phyloP scores from a whole-genome alignment of 2,113 vertebrate species.

The Typhlomys cinereus region DNA sequence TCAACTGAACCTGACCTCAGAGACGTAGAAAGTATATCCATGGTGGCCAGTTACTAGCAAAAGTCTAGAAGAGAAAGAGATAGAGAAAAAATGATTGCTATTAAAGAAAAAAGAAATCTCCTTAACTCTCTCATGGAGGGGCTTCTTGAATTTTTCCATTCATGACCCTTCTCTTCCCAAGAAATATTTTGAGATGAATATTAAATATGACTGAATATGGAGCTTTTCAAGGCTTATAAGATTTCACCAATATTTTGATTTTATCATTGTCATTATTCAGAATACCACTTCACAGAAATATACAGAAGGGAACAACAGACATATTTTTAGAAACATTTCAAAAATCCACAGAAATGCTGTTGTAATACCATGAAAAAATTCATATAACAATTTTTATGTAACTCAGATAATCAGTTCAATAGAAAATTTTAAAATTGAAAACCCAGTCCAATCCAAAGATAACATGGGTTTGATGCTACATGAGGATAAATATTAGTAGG shows the following conservation, averaged over 20 bases:
- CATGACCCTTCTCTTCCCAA: neutral
- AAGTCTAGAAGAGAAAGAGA: accelerated
- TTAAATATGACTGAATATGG: too few relatives aligned
- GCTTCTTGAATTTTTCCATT: neutral
- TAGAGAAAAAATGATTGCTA: neutral
- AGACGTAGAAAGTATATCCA: neutral
- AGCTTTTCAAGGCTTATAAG: neutral
- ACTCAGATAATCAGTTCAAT: neutral
- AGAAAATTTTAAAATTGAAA: neutral
- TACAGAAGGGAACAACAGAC: too few relatives aligned
- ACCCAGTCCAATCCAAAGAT: too few relatives aligned
- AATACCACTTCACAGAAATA: neutral
- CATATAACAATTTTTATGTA: neutral
- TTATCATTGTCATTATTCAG: neutral
- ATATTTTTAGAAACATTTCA: neutral
- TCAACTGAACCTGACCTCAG: neutral
- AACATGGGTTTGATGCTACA: neutral
- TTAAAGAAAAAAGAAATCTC: neutral
- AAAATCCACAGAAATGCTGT: neutral
- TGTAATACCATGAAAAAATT: neutral
- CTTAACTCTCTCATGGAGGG: neutral
- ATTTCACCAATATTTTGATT: neutral
- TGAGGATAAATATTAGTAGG: neutral
- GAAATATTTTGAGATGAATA: too few relatives aligned
- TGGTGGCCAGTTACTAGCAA: neutral